These are phyloP conservation scores for Eupeodes luniger DNA, from an alignment of 2,888 invertebrate genomes.

Conservation along the genomic window DNA sequence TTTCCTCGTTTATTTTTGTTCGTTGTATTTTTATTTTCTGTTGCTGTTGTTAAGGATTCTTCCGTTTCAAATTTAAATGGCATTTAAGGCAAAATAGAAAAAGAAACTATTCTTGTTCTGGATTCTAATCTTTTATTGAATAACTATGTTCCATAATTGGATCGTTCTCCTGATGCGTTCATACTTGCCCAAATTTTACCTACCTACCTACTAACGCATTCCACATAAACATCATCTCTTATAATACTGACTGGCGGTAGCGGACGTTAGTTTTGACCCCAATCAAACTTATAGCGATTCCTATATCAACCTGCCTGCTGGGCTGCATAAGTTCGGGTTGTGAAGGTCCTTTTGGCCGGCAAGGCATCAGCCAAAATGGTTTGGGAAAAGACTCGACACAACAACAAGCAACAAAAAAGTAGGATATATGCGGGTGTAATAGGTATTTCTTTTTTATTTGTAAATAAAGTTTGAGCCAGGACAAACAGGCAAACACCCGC, in stretches of 20 bases:
- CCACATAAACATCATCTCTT: constrained; percentile 26
- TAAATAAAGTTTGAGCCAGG: constrained; percentile 56
- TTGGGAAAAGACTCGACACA: neutral
- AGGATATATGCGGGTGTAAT: neutral
- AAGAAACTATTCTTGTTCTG: constrained; percentile 10
- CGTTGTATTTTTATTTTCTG: neutral
- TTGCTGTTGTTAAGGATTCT: constrained; percentile 17
- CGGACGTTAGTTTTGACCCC: constrained; percentile 52
- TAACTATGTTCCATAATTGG: constrained; percentile 66
- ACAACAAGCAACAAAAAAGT: neutral
- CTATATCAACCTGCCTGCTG: neutral
- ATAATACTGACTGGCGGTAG: constrained; percentile 2
- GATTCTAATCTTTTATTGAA: constrained; percentile 41
- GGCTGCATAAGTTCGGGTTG: too few species aligned
- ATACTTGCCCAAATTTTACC: neutral
- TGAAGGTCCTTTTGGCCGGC: neutral
- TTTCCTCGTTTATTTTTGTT: constrained; percentile 19
- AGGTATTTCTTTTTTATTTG: neutral
- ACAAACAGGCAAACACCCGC: constrained; percentile 5
- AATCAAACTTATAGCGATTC: constrained; percentile 54
- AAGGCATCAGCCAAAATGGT: neutral
- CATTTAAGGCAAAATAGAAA: constrained; percentile 15
- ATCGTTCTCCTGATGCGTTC: neutral
- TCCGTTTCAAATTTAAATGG: constrained; percentile 66
- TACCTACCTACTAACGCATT: neutral